Conservation (phyloP, 2,797 vertebrate genomes). For the Neostethus bicornis region DNA sequence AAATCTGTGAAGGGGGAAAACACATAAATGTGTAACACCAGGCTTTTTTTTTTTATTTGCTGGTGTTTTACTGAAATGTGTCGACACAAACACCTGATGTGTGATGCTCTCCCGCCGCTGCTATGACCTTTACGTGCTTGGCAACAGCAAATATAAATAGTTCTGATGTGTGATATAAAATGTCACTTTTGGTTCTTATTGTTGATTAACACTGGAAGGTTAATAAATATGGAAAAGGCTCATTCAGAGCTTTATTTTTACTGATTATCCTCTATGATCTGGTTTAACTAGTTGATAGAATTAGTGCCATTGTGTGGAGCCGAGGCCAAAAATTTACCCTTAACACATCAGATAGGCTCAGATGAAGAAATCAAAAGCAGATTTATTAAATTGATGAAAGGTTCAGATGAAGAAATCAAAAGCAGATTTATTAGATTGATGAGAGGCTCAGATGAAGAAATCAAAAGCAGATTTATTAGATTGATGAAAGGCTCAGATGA, state of each 20-base stretch:
- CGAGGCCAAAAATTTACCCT: no score
- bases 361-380: no score
- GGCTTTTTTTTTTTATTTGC: conserved; percentile 1
- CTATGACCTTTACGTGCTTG: conserved; percentile 40
- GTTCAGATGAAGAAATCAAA: no score
- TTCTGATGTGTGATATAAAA: conserved; percentile 9
- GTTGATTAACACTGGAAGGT: conserved; percentile 5
- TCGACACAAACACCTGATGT: conserved; percentile 9
- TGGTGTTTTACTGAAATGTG: background rate
- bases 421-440: no score
- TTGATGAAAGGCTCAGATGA: no score
- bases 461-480: no score
- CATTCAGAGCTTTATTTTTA: conserved; percentile 77
- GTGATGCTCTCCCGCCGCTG: conserved; percentile 15
- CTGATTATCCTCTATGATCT: conserved; percentile 75
- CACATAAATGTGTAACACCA: conserved; percentile 3
- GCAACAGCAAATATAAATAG: background rate
- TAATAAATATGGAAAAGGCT: conserved; percentile 33
- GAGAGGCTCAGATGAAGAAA: no score
- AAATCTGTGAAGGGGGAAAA: conserved; percentile 15
- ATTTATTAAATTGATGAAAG: no score
- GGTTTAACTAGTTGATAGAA: no score
- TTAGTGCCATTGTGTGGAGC: no score
- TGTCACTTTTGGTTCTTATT: background rate
- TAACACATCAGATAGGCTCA: no score